Percentiles rank a stretch among this genome's conserved stretches.
Conservation (phyloP, 2,113 vertebrate genomes). For the Potamarius usumacintae region DNA sequence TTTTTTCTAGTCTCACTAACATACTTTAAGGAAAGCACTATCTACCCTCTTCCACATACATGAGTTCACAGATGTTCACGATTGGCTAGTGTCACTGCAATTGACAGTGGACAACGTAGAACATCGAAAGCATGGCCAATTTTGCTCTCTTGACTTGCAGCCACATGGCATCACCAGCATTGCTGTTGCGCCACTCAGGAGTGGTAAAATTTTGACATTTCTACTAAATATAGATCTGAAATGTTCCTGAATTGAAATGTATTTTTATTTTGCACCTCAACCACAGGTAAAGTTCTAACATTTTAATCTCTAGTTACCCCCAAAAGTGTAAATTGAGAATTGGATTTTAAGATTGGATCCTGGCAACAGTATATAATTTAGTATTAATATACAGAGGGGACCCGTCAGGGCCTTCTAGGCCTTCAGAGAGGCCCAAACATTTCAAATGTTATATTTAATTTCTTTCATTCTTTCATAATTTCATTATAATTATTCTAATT, state of each 20-base stretch:
- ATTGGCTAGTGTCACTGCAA: not conserved
- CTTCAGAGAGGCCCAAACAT: too few species aligned
- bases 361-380: not conserved
- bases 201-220: not conserved
- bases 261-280: not conserved
- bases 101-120: not conserved
- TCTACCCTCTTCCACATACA: too few species aligned
- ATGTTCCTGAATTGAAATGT: too few species aligned
- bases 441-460: too few species aligned
- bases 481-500: too few species aligned
- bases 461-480: too few species aligned
- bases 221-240: not conserved
- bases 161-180: not conserved
- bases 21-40: not conserved
- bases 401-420: too few species aligned
- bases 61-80: not conserved
- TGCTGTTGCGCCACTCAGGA: not conserved
- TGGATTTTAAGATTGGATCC: too few species aligned
- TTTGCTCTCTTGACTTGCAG: not conserved
- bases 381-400: too few species aligned
- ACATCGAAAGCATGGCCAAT: not conserved
- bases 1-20: not conserved
- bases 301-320: too few species aligned
- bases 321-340: too few species aligned
- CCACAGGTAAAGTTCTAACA: not conserved